Base-by-base conservation (phyloP, 2,888 invertebrate genomes). In the Petrolisthes cinctipes region DNA sequence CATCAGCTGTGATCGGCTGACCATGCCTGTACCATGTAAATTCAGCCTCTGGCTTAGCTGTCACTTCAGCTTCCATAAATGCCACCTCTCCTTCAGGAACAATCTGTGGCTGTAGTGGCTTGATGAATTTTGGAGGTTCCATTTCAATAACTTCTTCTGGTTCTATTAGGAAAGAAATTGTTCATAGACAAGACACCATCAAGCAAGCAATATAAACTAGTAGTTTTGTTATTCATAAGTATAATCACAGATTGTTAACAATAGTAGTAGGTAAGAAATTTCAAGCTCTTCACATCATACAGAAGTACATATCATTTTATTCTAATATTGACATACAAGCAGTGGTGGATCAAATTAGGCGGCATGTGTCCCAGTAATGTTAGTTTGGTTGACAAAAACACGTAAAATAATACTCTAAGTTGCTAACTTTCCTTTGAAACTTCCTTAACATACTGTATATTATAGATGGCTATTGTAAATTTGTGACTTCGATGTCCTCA, bases 1-100 rank as follows among this genome's bases (percentile, higher is more conserved):
- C 90, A 53, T 90, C 89, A 61, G 86, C 80, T 4, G 91, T 90
- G 76, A 97, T 94, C 76, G 96, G 96, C 91, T 94, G 95, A 75
- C 95, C 95, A 91, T 96, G 95, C 91, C 96, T 94, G 93, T 95
- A 97, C 97, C 97, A 97, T 92, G 96, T 96, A 94, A 97, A 97
- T 3, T 96, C 96, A 76, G 97, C 96, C 83, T 94, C 94, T 5
- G 97, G 97, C 92, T 94, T 94, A 14, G 97, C 96, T 91, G 95
- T 94, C 0, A 97, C 97, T 91, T 94, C 93, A 4, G 95, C 95
- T 93, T 97, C 97, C 91, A 97, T 93, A 88, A 97, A 95, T 17
- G 96, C 95, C 78, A 96, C 95, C 92, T 96, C 96, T 88, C 96
- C 96, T 92, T 95, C 94, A 56, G 94, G 94, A 84, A 96, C 95